These are phyloP conservation scores for Tychaedon coryphoeus DNA, from an alignment of 2,113 vertebrate genomes.

Conservation along the genomic window DNA sequence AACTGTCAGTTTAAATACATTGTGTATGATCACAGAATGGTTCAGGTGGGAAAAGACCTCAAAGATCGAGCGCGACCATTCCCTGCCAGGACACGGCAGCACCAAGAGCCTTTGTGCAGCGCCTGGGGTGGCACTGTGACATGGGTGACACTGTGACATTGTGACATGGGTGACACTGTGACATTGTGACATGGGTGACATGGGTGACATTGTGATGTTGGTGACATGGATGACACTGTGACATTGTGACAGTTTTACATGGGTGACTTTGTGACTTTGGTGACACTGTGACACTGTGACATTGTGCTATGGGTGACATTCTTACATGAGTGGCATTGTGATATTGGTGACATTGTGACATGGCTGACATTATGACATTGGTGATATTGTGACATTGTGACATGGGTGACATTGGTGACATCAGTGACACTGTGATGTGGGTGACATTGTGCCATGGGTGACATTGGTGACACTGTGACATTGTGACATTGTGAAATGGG, in stretches of 20 bases:
- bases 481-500: no score
- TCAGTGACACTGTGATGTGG: no score
- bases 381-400: not conserved
- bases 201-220: no score
- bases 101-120: not conserved
- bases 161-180: not conserved
- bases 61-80: accelerated
- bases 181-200: not conserved
- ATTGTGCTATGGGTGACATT: not conserved
- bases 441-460: not conserved
- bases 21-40: not conserved
- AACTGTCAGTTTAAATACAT: accelerated
- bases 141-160: not conserved
- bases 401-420: no score
- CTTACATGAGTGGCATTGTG: not conserved
- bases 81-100: not conserved
- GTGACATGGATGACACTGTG: not conserved
- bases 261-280: not conserved
- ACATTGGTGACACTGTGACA: not conserved
- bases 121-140: not conserved
- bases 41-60: not conserved
- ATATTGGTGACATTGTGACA: no score
- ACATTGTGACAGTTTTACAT: accelerated
- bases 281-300: not conserved
- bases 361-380: accelerated